Conservation (phyloP, 2,888 invertebrate species). For the Seira musarum region DNA sequence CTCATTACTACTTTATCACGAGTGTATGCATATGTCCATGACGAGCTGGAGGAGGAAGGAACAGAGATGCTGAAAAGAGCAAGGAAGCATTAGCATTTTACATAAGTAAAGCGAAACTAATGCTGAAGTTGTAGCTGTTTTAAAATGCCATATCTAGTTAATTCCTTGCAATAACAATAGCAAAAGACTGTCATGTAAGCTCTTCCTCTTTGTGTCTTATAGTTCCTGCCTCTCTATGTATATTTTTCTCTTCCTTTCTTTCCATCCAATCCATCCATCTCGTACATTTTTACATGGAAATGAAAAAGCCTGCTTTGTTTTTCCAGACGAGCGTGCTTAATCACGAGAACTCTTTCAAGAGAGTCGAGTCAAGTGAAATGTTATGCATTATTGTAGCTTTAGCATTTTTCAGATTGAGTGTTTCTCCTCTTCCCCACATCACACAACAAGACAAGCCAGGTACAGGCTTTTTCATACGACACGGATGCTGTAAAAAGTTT, state of each 20-base stretch:
- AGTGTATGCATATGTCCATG: not conserved
- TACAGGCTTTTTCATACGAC: no score
- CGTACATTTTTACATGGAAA: not conserved
- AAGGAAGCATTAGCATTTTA: slow-evolving; percentile 14
- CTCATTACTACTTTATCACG: not conserved
- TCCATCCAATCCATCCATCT: no score
- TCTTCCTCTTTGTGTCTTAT: not conserved
- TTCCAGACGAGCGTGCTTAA: not conserved
- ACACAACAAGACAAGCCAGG: not conserved
- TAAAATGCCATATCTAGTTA: slow-evolving; percentile 51
- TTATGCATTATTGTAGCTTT: no score
- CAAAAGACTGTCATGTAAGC: slow-evolving; percentile 23
- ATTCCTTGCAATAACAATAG: slow-evolving; percentile 28
- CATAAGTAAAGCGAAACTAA: slow-evolving; percentile 40
- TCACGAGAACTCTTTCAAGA: not conserved
- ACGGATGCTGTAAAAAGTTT: no score
- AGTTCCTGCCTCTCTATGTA: no score
- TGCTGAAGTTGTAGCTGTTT: slow-evolving; percentile 37
- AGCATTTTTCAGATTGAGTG: not conserved
- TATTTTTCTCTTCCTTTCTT: no score
- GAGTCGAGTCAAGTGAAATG: not conserved
- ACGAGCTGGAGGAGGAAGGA: not conserved
- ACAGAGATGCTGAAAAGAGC: slow-evolving; percentile 2
- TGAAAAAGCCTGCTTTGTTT: not conserved
- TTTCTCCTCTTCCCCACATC: not conserved